Evolutionary conservation across 2,113 vertebrate genomes (phyloP).

Genomic region (Scatophagus argus): DNA sequence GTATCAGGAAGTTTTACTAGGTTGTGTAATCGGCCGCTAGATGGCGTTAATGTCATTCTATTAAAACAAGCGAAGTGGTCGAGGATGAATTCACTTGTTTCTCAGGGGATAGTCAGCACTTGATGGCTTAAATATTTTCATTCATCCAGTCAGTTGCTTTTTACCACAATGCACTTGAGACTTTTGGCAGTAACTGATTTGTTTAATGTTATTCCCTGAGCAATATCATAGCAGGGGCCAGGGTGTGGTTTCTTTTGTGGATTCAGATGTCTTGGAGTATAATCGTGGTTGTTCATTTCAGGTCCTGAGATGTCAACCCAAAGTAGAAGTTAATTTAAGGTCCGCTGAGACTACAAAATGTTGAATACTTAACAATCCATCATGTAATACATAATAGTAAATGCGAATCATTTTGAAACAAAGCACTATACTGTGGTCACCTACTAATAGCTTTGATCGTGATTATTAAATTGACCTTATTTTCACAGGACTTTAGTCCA

Average conservation of each 20-base stretch:
- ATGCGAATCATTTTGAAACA: neutral
- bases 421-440: neutral
- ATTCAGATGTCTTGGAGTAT: conserved; percentile 18
- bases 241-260: conserved; percentile 31
- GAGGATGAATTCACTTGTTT: neutral
- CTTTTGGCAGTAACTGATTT: neutral
- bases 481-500: neutral
- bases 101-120: neutral
- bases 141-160: neutral
- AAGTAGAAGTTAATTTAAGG: neutral
- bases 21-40: conserved; percentile 39
- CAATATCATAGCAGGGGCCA: conserved; percentile 22
- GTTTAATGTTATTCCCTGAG: conserved; percentile 27
- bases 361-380: neutral
- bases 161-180: neutral
- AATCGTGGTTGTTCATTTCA: neutral
- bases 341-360: neutral
- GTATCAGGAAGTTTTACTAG: too few relatives aligned
- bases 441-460: neutral
- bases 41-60: conserved; percentile 57
- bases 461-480: neutral
- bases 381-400: neutral
- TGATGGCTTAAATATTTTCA: neutral
- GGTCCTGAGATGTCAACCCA: neutral
- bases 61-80: neutral